These are phyloP conservation scores for Isichthys henryi DNA, from an alignment of 2,113 vertebrate species.

Conservation along the genomic window DNA sequence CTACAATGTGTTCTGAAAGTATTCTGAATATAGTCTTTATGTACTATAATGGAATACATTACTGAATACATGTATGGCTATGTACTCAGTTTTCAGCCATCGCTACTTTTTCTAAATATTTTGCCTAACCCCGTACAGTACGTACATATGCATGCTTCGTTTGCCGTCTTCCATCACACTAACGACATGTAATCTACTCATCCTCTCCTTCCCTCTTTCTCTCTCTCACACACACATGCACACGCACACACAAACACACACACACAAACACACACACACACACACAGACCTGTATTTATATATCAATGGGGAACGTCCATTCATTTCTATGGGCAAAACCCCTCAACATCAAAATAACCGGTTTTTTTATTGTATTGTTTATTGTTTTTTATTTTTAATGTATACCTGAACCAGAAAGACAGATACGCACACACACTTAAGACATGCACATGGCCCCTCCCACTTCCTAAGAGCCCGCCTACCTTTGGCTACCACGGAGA, in stretches of 20 bases:
- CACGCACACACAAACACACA: no score
- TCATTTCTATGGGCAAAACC: no score
- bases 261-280: no score
- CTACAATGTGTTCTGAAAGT: not conserved
- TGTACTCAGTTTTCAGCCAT: not conserved
- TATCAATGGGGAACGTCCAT: no score
- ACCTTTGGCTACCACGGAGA: constrained; percentile 77
- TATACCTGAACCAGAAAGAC: not conserved
- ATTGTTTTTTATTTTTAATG: no score
- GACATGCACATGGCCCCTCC: not conserved
- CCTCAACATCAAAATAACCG: not conserved
- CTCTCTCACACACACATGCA: not conserved
- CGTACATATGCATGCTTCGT: no score
- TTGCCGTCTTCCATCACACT: no score
- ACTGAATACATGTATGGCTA: not conserved
- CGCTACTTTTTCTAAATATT: not conserved
- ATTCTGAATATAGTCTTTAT: not conserved
- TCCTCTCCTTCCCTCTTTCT: not conserved
- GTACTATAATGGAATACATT: not conserved
- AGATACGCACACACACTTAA: not conserved
- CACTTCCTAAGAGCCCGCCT: not conserved
- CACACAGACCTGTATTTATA: no score
- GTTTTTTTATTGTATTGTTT: not conserved
- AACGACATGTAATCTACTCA: not conserved
- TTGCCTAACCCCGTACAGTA: not conserved